A percentile compares a stretch with the other conserved stretches of the same genome.
Conservation (phyloP, 2,888 invertebrate species). For the Oxyteleia sp. region DNA sequence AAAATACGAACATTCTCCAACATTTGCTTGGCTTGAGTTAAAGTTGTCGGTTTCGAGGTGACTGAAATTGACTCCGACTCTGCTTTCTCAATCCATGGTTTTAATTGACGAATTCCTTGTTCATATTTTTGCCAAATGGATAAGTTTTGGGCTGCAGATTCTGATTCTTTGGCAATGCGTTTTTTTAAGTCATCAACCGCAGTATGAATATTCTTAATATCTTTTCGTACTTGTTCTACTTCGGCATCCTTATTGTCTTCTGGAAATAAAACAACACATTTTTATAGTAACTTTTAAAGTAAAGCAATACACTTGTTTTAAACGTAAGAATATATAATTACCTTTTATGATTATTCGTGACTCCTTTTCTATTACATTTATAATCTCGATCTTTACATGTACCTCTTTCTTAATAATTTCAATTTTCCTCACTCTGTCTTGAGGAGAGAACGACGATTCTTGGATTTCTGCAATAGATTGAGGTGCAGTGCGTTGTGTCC, state of each 20-base stretch:
- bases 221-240: slow-evolving; percentile 91
- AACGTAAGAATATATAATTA: no score
- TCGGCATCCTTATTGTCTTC: slow-evolving; percentile 52
- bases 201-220: slow-evolving; percentile 92
- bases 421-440: slow-evolving; percentile 93
- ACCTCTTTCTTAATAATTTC: slow-evolving; percentile 93
- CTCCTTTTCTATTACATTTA: slow-evolving; percentile 93
- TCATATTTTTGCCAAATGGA: slow-evolving; percentile 96
- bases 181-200: slow-evolving; percentile 93
- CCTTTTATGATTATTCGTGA: slow-evolving; percentile 91
- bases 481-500: slow-evolving; percentile 94
- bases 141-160: slow-evolving; percentile 92
- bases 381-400: slow-evolving; percentile 91
- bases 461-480: slow-evolving; percentile 92
- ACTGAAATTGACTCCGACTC: slow-evolving; percentile 93
- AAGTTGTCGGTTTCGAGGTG: slow-evolving; percentile 92
- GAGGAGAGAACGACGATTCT: slow-evolving; percentile 93
- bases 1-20: slow-evolving; percentile 92
- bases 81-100: slow-evolving; percentile 93
- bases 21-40: slow-evolving; percentile 94
- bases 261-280: slow-evolving; percentile 44
- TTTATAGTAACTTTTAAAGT: no score
- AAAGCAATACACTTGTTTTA: no score
- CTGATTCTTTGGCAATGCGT: slow-evolving; percentile 92
- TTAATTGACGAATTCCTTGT: slow-evolving; percentile 92